Evolutionary conservation across 2,888 invertebrate genomes (phyloP).

Genomic region (Gymnosoma rotundatum): DNA sequence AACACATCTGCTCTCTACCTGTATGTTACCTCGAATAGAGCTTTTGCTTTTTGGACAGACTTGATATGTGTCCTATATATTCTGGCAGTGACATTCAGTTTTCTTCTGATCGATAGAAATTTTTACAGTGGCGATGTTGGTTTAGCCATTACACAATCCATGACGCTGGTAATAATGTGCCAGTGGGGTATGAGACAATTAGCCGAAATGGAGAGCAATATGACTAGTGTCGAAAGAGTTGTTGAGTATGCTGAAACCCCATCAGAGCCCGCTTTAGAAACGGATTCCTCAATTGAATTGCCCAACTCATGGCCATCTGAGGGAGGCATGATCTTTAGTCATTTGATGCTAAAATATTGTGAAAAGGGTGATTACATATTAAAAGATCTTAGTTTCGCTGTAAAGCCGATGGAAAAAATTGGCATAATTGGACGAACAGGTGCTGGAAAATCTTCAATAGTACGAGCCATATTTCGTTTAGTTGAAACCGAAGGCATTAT

Average conservation of each 20-base stretch:
- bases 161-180: conserved; percentile 87
- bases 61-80: conserved; percentile 94
- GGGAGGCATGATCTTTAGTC: conserved; percentile 86
- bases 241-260: conserved; percentile 90
- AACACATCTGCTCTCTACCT: conserved; percentile 90
- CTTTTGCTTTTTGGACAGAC: conserved; percentile 97
- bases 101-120: conserved; percentile 52
- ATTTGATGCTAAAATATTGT: conserved; percentile 87
- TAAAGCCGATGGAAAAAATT: conserved; percentile 84
- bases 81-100: not conserved
- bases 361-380: conserved; percentile 87
- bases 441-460: conserved; percentile 92
- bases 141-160: conserved; percentile 88
- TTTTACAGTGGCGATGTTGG: conserved; percentile 87
- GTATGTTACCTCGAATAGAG: conserved; percentile 93
- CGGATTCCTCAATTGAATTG: conserved; percentile 77
- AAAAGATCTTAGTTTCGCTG: conserved; percentile 87
- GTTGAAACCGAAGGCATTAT: conserved; percentile 90
- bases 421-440: conserved; percentile 95
- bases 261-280: conserved; percentile 84
- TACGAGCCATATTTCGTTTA: conserved; percentile 92
- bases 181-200: conserved; percentile 94
- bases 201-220: conserved; percentile 91
- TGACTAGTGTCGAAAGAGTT: conserved; percentile 93
- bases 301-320: conserved; percentile 87